Base-by-base conservation (phyloP, 1,140 invertebrate species). In the Ericerus pela region DNA sequence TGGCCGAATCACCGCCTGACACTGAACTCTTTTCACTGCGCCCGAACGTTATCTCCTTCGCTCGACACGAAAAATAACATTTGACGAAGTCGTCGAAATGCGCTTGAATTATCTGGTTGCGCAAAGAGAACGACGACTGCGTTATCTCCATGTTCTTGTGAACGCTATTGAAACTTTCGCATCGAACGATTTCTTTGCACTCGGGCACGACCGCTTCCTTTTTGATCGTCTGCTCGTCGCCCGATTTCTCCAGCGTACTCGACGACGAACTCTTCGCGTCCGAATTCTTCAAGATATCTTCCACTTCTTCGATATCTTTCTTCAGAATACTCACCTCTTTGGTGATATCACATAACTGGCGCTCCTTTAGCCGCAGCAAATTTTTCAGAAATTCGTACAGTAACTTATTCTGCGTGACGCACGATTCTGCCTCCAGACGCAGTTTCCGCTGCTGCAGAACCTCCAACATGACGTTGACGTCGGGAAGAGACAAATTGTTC, bases 41-140 rank as follows among this genome's bases (percentile, higher is more conserved):
- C 54, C 77, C 78, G 63, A 84, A 78, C 56, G 79, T 72, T 20
- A 85, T 62, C 60, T 87, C 84, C 66, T 82, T 82, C 6, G 80
- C 78, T 38, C 88, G 73, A 14, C 80, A 77, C 16, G 78, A 76
- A 64, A 92, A 86, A 68, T 94, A 96, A 64, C 85, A 88, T 64
- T 87, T 78, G 37, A 88, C 84, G 65, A 95, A 84, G 67, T 94
- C 89, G 58, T 91, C 84, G 70, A 93, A 93, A 71, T 95, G 88
- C 10, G 81, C 79, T 61, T 86, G 79, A 72, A 94, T 81, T 56
- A 86, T 73, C 58, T 83, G 78, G 62, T 84, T 76, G 30, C 86
- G 71, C 11, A 78, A 70, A 1, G 83, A 76, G 18, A 86, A 66
- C 1, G 53, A 54, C 3, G 29, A 30, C 12, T 33, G 28, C 14